Conservation (phyloP, 1,140 invertebrate genomes). For the Dendroctonus ponderosae region DNA sequence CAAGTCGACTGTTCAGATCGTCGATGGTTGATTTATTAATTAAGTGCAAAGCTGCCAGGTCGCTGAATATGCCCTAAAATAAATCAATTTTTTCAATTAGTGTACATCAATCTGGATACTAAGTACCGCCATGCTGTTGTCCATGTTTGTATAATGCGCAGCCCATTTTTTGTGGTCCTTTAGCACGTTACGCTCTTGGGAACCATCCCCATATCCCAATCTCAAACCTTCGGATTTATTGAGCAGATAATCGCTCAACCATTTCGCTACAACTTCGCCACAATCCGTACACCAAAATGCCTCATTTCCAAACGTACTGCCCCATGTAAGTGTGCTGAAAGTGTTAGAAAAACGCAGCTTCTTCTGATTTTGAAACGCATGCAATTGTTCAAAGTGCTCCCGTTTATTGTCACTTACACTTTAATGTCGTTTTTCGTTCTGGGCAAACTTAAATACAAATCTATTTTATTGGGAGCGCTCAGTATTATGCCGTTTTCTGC, state of each 20-base stretch:
- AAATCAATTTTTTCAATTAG: background rate
- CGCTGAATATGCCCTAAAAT: constrained; percentile 31
- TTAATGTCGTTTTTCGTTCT: constrained; percentile 14
- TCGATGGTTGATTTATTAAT: constrained; percentile 62
- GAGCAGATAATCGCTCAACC: constrained; percentile 59
- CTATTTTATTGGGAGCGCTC: constrained; percentile 16
- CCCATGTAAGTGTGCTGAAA: constrained; percentile 15
- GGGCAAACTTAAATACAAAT: constrained; percentile 21
- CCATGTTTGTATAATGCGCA: constrained; percentile 31
- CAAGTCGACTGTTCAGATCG: constrained; percentile 60
- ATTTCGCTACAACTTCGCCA: constrained; percentile 59
- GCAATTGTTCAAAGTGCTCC: background rate
- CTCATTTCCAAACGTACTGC: constrained; percentile 22
- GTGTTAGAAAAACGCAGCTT: constrained; percentile 1
- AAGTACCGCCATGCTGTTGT: constrained; percentile 29
- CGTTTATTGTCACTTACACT: constrained; percentile 18
- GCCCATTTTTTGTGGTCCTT: constrained; percentile 24
- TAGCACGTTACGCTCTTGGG: constrained; percentile 31
- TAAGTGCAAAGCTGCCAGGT: constrained; percentile 47
- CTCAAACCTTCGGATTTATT: constrained; percentile 56
- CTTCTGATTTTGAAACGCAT: background rate
- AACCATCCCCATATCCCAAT: constrained; percentile 57
- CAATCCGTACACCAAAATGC: constrained; percentile 54
- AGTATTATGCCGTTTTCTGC: constrained; percentile 22
- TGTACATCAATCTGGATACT: background rate